Evolutionary conservation across 1,140 invertebrate species (phyloP), one percentile per base, ranked within the genome.

Genomic region (Vollenhovia emeryi): DNA sequence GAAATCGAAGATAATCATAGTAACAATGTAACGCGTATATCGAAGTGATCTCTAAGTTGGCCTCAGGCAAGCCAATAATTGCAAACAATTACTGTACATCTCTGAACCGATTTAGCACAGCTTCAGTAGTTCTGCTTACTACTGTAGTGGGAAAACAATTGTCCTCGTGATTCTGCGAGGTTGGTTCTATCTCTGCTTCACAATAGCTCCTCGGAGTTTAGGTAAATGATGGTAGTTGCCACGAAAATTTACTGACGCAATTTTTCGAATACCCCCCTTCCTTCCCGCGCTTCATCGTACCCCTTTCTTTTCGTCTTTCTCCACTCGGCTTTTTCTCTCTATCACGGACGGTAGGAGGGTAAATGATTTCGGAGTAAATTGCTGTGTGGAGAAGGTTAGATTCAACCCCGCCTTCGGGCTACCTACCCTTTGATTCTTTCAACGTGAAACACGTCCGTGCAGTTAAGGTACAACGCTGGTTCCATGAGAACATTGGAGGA

Each of bases 171-270:
- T 90, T 78, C 86, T 62, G 59, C 52, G 82, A 89, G 90, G 88
- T 84, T 83, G 89, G 86, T 84, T 89, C 85, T 73, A 85, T 69
- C 87, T 84, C 87, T 86, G 89, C 66, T 11, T 80, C 50, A 84
- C 85, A 82, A 88, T 87, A 85, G 83, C 82, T 85, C 71, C 86
- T 66, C 60, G 87, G 91, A 90, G 92, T 93, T 93, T 93, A 93
- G 88, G 91, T 93, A 93, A 94, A 93, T 93, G 93, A 93, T 94
- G 90, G 90, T 91, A 89, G 89, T 92, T 93, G 92, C 93, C 91
- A 91, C 82, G 88, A 80, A 91, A 94, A 94, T 94, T 94, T 93
- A 93, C 90, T 93, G 91, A 86, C 64, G 90, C 87, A 91, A 94
- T 94, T 94, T 94, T 94, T 94, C 92, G 87, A 91, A 92, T 92